Percentiles rank a stretch among this genome's conserved stretches.
Evolutionary conservation across 2,888 invertebrate genomes (phyloP).

Genomic region (Tetanocera ferruginea): DNA sequence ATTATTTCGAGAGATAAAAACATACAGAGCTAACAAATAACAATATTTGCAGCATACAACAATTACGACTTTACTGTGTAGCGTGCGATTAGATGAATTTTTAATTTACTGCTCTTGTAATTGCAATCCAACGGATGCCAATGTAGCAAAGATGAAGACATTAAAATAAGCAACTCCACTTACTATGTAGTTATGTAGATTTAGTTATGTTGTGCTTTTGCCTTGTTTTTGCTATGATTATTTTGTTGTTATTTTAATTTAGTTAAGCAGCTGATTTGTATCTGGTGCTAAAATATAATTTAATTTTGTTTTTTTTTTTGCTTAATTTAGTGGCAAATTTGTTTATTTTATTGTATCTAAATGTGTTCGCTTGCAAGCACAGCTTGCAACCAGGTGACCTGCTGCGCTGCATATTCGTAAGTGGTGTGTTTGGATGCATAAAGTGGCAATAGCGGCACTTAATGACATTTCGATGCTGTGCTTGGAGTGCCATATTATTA

Average conservation of each 20-base stretch:
- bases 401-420: not conserved
- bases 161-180: not conserved
- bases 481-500: not conserved
- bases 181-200: not conserved
- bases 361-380: not conserved
- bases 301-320: no score
- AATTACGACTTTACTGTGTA: no score
- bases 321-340: not conserved
- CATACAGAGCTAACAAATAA: no score
- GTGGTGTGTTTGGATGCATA: not conserved
- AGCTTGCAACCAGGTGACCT: not conserved
- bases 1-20: no score
- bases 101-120: not conserved
- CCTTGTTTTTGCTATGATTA: no score
- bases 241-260: no score
- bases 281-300: no score
- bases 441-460: not conserved
- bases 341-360: not conserved
- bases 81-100: no score
- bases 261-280: no score
- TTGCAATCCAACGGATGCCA: not conserved
- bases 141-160: not conserved
- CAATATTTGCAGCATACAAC: no score
- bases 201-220: not conserved
- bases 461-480: slow-evolving; percentile 15